Evolutionary conservation across 1,140 invertebrate species (phyloP), one percentile per base, ranked within the genome.

Genomic region (Calliopsis andreniformis): DNA sequence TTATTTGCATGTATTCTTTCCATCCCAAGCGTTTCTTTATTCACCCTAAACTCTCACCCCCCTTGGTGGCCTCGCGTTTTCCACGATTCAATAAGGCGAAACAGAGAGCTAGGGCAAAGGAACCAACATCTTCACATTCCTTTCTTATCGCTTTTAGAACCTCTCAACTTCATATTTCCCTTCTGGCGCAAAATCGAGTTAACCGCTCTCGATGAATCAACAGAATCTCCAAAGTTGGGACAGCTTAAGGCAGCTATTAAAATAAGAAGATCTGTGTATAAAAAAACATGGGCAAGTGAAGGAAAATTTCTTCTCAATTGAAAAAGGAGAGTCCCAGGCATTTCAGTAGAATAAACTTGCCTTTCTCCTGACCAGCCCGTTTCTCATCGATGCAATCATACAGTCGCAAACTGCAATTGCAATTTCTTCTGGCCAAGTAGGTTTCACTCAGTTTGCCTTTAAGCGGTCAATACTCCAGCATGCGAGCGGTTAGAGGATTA

Each of bases 61-160:
- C 49, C 23, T 14, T 30, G 30, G 39, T 23, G 28, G 6, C 16
- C 28, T 78, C 35, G 47, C 18, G 47, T 39, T 45, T 62, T 20
- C 32, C 18, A 49, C n/a, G 32, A 76, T 79, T 62, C 66, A 62
- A 76, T 51, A 69, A 62, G 76, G 55, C 39, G 16, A 12, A 30
- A 61, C 20, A 16, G 32, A 39, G 55, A 12, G 35, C 35, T 12
- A 20, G 14, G 20, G 16, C 39, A 61, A 16, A 18, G 20, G 61
- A 79, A 79, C 59, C 43, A 8, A 51, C 30, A 14, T 67, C 43
- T 23, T 45, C 14, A 18, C 16, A 20, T 59, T 28, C 56, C 55
- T 43, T 64, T 56, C 45, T 64, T 47, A 56, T 10, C n/a, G 3
- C 3, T 25, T 55, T 53, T 69, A 35, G 25, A 8, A 6, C 30